These are phyloP conservation scores for Norana najaformis DNA, from an alignment of 2,888 invertebrate genomes.

Conservation along the genomic window DNA sequence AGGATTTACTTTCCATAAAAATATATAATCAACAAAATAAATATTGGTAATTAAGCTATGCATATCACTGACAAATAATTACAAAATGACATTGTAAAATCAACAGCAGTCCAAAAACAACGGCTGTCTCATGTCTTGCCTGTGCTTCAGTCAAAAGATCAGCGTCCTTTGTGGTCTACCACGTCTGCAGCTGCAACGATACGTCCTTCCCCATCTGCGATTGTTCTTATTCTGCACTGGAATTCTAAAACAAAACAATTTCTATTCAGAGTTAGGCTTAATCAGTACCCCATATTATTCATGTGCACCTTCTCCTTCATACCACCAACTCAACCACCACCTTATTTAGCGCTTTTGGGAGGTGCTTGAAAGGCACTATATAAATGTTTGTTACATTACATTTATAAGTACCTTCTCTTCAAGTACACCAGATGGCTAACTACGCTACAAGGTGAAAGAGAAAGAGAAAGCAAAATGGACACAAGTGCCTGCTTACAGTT, in stretches of 20 bases:
- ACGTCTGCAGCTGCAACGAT: neutral
- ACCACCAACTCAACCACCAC: too few relatives aligned
- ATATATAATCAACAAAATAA: too few relatives aligned
- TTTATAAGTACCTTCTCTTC: too few relatives aligned
- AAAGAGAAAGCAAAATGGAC: too few relatives aligned
- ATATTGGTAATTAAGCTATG: too few relatives aligned
- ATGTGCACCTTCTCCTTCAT: neutral
- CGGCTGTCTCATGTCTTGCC: neutral
- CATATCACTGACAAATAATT: neutral
- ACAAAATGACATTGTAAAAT: neutral
- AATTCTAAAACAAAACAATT: neutral
- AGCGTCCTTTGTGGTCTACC: neutral
- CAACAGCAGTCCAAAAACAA: neutral
- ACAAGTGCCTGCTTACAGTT: slow-evolving; percentile 31
- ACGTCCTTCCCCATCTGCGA: neutral
- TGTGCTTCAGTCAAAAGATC: neutral
- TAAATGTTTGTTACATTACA: too few relatives aligned
- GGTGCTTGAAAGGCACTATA: too few relatives aligned
- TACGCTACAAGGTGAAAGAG: too few relatives aligned
- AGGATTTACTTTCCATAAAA: too few relatives aligned
- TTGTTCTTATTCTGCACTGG: too few relatives aligned
- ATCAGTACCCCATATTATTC: neutral
- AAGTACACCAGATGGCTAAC: too few relatives aligned
- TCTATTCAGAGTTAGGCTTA: neutral
- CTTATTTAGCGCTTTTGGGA: too few relatives aligned